Evolutionary conservation across 2,888 invertebrate species (phyloP).

Genomic region (Myopa tessellatipennis): DNA sequence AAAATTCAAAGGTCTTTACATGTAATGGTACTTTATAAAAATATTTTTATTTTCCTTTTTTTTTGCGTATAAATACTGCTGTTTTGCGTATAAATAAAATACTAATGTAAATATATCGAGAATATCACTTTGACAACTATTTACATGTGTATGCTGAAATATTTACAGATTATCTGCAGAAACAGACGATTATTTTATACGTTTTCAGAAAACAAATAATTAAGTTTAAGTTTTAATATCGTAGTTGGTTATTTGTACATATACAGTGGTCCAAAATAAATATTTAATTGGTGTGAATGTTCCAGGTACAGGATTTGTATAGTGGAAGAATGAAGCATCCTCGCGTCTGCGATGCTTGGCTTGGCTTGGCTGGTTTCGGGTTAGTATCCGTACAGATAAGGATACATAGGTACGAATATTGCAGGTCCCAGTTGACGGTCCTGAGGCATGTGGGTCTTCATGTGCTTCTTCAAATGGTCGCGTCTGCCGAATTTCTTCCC

Average conservation of each 20-base stretch:
- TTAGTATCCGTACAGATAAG: conserved; percentile 73
- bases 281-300: conserved; percentile 47
- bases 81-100: conserved; percentile 2
- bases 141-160: not conserved
- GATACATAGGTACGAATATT: conserved; percentile 73
- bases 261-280: conserved; percentile 59
- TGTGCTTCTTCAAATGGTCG: conserved; percentile 95
- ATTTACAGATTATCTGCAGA: conserved; percentile 23
- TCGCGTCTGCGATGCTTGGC: conserved; percentile 43
- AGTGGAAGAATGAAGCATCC: conserved; percentile 32
- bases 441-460: conserved; percentile 81
- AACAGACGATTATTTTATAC: not conserved
- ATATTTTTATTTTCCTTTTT: not conserved
- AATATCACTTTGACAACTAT: conserved; percentile 25
- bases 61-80: not conserved
- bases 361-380: conserved; percentile 29
- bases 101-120: conserved; percentile 11
- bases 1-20: not conserved
- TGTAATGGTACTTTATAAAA: not conserved
- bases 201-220: conserved; percentile 30
- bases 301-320: conserved; percentile 54
- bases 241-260: conserved; percentile 44
- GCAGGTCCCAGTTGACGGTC: conserved; percentile 75
- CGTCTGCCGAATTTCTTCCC: conserved; percentile 93
- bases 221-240: conserved; percentile 10